These are phyloP conservation scores for Falcunculus frontatus DNA, from an alignment of 2,113 vertebrate species.

Conservation along the genomic window DNA sequence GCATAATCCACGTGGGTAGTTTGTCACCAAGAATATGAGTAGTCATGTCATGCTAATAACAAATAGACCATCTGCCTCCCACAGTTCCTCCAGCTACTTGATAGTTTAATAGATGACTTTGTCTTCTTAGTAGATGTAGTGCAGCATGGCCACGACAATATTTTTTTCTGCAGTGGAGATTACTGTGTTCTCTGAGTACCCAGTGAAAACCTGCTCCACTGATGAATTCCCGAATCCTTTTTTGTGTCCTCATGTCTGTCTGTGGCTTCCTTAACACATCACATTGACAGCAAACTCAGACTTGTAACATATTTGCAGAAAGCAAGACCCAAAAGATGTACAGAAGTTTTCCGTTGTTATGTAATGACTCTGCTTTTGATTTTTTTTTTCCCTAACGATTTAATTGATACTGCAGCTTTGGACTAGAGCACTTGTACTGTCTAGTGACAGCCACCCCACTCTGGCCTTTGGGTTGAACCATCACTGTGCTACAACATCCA, in stretches of 20 bases:
- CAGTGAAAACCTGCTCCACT: background rate
- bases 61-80: background rate
- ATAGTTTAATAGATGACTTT: background rate
- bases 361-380: background rate
- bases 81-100: background rate
- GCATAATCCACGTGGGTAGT: background rate
- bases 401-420: constrained; percentile 16
- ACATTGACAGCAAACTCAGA: background rate
- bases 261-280: background rate
- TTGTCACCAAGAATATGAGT: background rate
- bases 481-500: background rate
- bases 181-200: background rate
- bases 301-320: background rate
- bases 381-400: background rate
- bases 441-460: background rate
- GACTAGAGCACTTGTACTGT: background rate
- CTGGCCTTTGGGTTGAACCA: constrained; percentile 8
- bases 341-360: background rate
- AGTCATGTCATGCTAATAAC: background rate
- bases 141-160: background rate
- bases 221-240: background rate
- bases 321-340: background rate
- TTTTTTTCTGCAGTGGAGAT: background rate
- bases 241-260: background rate
- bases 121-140: background rate